phyloP scores from a whole-genome alignment of 1,140 invertebrate species.

The Chironomus tepperi region DNA sequence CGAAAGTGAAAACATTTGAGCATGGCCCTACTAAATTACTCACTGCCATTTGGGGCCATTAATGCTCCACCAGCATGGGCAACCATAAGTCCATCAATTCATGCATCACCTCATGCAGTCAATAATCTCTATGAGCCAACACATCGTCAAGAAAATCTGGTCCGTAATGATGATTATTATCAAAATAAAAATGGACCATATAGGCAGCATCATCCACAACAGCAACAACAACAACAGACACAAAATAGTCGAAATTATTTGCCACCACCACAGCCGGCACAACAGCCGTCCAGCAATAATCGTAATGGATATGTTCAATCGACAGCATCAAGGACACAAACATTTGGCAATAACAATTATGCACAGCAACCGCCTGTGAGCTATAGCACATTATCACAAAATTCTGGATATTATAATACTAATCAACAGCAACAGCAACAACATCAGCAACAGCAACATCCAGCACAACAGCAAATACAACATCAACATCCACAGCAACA shows the following conservation, averaged over 20 bases:
- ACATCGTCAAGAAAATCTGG: slow-evolving; percentile 33
- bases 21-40: slow-evolving; percentile 39
- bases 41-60: slow-evolving; percentile 36
- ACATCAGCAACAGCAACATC: slow-evolving; percentile 2
- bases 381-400: slow-evolving; percentile 24
- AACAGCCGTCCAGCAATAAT: slow-evolving; percentile 30
- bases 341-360: slow-evolving; percentile 22
- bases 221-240: slow-evolving; percentile 27
- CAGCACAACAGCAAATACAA: neutral
- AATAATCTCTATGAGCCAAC: slow-evolving; percentile 39
- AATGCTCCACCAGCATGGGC: slow-evolving; percentile 33
- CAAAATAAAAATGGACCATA: slow-evolving; percentile 36
- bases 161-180: slow-evolving; percentile 29
- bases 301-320: slow-evolving; percentile 31
- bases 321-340: slow-evolving; percentile 31
- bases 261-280: slow-evolving; percentile 32
- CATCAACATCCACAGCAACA: slow-evolving; percentile 26
- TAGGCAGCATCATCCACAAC: slow-evolving; percentile 24
- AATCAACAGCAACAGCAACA: slow-evolving; percentile 29
- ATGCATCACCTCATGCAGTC: slow-evolving; percentile 36
- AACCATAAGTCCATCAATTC: slow-evolving; percentile 34
- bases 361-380: slow-evolving; percentile 16
- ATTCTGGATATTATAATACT: slow-evolving; percentile 24
- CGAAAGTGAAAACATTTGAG: neutral
- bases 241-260: slow-evolving; percentile 35